Base-by-base conservation (phyloP, 2,888 invertebrate species). In the Perizoma flavofasciatum region DNA sequence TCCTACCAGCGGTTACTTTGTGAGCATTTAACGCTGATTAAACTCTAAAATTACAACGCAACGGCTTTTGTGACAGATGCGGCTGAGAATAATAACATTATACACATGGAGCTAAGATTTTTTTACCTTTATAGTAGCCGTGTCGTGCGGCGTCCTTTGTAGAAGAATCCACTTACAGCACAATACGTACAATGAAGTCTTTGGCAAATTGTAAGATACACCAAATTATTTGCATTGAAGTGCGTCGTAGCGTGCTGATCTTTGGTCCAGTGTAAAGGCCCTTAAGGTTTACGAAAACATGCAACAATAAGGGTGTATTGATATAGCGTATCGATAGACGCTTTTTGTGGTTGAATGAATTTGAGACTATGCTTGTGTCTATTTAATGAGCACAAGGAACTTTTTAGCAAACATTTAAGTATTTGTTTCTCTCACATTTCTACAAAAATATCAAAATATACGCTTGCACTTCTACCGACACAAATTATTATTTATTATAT, bases 1-100 rank as follows among this genome's bases (percentile, higher is more conserved):
- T 84, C 81, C 71, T 71, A 63, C 69, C 65, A 59, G 88, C 88
- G 88, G 89, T 82, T 81, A 82, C 81, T 85, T 78, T 89, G 83
- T 83, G 78, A 81, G 81, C 86, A 91, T 92, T 92, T 91, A 92
- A 92, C 92, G 92, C 91, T 92, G 89, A 92, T 92, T 92, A 92
- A 90, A 92, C 91, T 92, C 91, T 92, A 89, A 92, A 92, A 92
- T 92, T 90, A 88, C 85, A 68, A 86, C 86, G 85, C 85, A 87
- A 86, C 82, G 84, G 81, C 80, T 83, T 88, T 87, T 89, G 86
- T 87, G 90, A 91, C 91, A 92, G 91, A 92, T 92, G 92, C 83
- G 88, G 88, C 88, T 72, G 74, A 73, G 83, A 84, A 91, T 90
- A 91, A 90, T 91, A 89, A 88, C 84, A 89, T 90, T 89, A 90